Evolutionary conservation across 2,888 invertebrate genomes (phyloP).

Genomic region (Acanthopleura granulata): DNA sequence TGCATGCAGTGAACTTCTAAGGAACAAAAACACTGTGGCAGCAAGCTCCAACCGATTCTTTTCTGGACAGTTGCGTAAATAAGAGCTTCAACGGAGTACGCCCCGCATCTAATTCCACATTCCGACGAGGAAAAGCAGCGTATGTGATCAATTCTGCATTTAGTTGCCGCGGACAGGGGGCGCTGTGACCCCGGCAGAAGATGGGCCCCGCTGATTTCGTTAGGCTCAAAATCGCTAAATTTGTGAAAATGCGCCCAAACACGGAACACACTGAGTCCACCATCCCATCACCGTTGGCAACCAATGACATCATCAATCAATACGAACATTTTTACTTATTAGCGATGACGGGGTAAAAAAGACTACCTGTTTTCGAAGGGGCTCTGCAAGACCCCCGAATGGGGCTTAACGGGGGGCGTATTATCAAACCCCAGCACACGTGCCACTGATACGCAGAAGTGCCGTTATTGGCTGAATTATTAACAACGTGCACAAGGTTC

Average conservation of each 20-base stretch:
- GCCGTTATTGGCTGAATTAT: too few relatives aligned
- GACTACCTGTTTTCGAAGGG: too few relatives aligned
- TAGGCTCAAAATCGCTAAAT: slow-evolving; percentile 17
- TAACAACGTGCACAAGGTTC: too few relatives aligned
- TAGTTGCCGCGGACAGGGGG: not conserved
- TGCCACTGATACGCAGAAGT: too few relatives aligned
- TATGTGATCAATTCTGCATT: slow-evolving; percentile 15
- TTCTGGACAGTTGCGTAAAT: slow-evolving; percentile 5
- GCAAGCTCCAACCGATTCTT: too few relatives aligned
- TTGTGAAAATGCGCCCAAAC: slow-evolving; percentile 6
- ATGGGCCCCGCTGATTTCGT: slow-evolving; percentile 6
- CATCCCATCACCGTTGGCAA: not conserved
- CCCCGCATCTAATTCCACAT: not conserved
- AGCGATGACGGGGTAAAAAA: not conserved
- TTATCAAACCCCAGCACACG: too few relatives aligned
- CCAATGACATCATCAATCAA: slow-evolving; percentile 19
- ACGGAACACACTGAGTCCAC: slow-evolving; percentile 5
- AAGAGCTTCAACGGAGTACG: not conserved
- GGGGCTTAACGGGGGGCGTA: too few relatives aligned
- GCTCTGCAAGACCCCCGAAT: too few relatives aligned
- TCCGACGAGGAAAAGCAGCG: not conserved
- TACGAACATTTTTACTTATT: slow-evolving; percentile 16
- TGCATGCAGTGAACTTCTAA: not conserved
- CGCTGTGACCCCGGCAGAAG: not conserved
- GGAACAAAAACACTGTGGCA: too few relatives aligned